These are phyloP conservation scores for Chionoecetes opilio DNA, from an alignment of 1,140 invertebrate species.

Conservation along the genomic window DNA sequence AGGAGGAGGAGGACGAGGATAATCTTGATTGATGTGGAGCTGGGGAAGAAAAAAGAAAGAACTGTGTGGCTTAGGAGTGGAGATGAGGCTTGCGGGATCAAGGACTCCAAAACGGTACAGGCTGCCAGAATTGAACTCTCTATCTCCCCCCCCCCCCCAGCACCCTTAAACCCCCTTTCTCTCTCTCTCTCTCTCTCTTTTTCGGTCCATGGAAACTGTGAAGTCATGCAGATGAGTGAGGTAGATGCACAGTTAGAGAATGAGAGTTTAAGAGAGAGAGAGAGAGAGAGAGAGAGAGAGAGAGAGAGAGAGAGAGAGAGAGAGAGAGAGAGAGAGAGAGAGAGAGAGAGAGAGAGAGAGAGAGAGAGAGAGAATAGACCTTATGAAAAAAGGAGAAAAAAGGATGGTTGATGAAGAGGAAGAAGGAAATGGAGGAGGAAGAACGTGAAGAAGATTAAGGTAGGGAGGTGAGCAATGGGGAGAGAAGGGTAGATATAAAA, in stretches of 20 bases:
- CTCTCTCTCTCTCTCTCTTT: background rate
- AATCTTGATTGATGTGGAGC: constrained; percentile 25
- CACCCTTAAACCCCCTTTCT: background rate
- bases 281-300: background rate
- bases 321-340: constrained; percentile 64
- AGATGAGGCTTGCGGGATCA: background rate
- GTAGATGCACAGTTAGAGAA: too few relatives aligned
- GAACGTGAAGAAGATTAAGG: background rate
- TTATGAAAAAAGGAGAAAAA: background rate
- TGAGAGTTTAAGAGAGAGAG: background rate
- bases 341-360: constrained; percentile 65
- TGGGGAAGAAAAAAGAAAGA: background rate
- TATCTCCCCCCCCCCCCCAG: background rate
- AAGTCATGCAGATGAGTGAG: too few relatives aligned
- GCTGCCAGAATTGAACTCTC: background rate
- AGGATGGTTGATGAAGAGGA: background rate
- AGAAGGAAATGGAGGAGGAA: background rate
- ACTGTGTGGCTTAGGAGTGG: constrained; percentile 7
- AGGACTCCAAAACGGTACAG: background rate
- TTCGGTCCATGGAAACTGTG: too few relatives aligned
- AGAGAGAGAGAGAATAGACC: constrained; percentile 21
- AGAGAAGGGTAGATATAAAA: constrained; percentile 23
- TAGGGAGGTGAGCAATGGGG: background rate
- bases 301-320: background rate
- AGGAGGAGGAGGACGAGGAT: background rate